Evolutionary conservation across 2,113 vertebrate genomes (phyloP).

Genomic region (Zosterops borbonicus): DNA sequence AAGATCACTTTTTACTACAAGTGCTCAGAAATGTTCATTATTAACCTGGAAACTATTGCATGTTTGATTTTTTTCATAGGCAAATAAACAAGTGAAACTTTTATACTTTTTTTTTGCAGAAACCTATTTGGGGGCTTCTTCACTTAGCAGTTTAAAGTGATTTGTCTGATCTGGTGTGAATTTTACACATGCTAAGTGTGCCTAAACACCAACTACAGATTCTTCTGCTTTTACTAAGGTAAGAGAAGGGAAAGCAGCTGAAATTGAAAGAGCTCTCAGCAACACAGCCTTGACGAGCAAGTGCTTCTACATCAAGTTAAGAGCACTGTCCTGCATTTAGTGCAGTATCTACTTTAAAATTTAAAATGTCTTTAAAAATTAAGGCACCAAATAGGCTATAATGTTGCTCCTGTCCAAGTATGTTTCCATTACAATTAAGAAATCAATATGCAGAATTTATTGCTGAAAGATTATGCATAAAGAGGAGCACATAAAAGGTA

Average conservation of each 20-base stretch:
- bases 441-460: slow-evolving; percentile 75
- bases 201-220: slow-evolving; percentile 34
- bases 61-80: not conserved
- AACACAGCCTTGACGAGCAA: slow-evolving; percentile 4
- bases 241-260: not conserved
- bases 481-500: slow-evolving; percentile 26
- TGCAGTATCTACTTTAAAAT: slow-evolving; percentile 65
- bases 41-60: not conserved
- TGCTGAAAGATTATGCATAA: slow-evolving; percentile 38
- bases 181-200: slow-evolving; percentile 11
- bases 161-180: not conserved
- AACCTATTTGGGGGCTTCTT: not conserved
- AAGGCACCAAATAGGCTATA: slow-evolving; percentile 67
- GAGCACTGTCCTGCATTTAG: slow-evolving; percentile 5
- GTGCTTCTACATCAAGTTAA: slow-evolving; percentile 13
- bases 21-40: not conserved
- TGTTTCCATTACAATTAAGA: slow-evolving; percentile 72
- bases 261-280: slow-evolving; percentile 43
- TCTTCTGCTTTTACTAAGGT: slow-evolving; percentile 26
- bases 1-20: not conserved
- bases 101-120: not conserved
- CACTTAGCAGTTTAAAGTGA: not conserved
- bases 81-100: slow-evolving; percentile 31
- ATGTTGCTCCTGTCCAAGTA: slow-evolving; percentile 35
- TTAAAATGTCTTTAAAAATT: slow-evolving; percentile 74